Evolutionary conservation across 2,113 vertebrate genomes (phyloP).

Genomic region (Probosciger aterrimus): DNA sequence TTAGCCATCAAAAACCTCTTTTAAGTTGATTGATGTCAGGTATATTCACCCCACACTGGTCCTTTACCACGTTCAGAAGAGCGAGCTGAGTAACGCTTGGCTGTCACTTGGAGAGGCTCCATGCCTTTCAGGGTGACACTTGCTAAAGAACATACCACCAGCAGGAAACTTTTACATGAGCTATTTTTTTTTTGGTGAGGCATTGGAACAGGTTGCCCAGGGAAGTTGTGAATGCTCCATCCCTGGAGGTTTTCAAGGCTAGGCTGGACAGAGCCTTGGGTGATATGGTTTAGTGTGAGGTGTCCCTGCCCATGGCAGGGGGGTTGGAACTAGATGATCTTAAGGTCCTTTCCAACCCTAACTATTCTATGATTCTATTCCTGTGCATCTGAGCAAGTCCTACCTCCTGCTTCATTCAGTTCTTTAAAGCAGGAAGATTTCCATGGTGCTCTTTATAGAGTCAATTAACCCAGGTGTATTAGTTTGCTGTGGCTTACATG

Average conservation of each 20-base stretch:
- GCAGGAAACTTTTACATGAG: background rate
- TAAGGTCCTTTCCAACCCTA: too few relatives aligned
- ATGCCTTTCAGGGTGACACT: background rate
- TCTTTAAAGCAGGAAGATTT: background rate
- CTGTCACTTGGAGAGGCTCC: background rate
- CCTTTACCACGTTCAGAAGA: background rate
- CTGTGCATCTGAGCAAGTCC: background rate
- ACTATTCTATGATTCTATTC: too few relatives aligned
- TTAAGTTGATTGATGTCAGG: background rate
- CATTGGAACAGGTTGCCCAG: too few relatives aligned
- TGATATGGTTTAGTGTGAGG: too few relatives aligned
- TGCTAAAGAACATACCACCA: background rate
- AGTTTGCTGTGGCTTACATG: background rate
- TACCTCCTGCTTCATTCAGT: background rate
- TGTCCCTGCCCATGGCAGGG: too few relatives aligned
- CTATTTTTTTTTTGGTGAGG: too few relatives aligned
- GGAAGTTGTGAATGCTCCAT: too few relatives aligned
- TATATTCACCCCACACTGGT: background rate
- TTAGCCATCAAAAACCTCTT: background rate
- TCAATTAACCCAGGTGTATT: background rate
- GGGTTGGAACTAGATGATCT: too few relatives aligned
- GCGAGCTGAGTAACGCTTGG: background rate
- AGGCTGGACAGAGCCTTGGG: too few relatives aligned
- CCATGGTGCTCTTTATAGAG: background rate
- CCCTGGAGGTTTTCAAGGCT: too few relatives aligned